Percentiles rank a stretch among this genome's conserved stretches.
phyloP scores from a whole-genome alignment of 1,140 invertebrate species.

The Ruditapes philippinarum region DNA sequence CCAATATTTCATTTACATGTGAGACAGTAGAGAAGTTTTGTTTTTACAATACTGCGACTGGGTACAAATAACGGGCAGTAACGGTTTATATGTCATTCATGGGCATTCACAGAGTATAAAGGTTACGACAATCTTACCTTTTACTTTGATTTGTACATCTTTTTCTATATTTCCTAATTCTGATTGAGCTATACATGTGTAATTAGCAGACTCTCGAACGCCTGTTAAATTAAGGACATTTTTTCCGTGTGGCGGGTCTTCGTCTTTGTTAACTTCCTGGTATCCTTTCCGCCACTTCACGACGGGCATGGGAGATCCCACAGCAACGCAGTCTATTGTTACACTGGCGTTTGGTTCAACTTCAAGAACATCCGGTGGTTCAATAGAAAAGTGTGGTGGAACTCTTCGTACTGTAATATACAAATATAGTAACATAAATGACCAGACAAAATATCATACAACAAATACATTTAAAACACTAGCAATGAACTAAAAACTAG shows the following conservation, averaged over 20 bases:
- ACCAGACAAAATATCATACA: too few species aligned
- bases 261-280: constrained; percentile 93
- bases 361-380: constrained; percentile 94
- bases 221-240: constrained; percentile 95
- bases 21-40: background rate
- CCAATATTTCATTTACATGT: constrained; percentile 5
- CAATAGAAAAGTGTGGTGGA: constrained; percentile 97
- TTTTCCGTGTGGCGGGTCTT: constrained; percentile 87
- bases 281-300: constrained; percentile 97
- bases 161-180: constrained; percentile 96
- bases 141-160: constrained; percentile 95
- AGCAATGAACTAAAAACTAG: too few species aligned
- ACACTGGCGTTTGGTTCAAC: constrained; percentile 96
- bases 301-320: constrained; percentile 98
- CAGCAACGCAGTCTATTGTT: constrained; percentile 98
- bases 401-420: constrained; percentile 94
- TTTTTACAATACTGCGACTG: constrained; percentile 23
- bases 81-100: background rate
- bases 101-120: constrained; percentile 15
- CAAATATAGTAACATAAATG: too few species aligned
- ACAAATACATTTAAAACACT: too few species aligned
- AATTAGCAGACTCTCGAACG: constrained; percentile 97
- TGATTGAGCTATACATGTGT: constrained; percentile 98
- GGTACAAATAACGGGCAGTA: background rate
- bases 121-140: constrained; percentile 91